Percentiles rank a stretch among this genome's conserved stretches.
phyloP scores from a whole-genome alignment of 2,113 vertebrate genomes.

The Cnemophilus loriae region DNA sequence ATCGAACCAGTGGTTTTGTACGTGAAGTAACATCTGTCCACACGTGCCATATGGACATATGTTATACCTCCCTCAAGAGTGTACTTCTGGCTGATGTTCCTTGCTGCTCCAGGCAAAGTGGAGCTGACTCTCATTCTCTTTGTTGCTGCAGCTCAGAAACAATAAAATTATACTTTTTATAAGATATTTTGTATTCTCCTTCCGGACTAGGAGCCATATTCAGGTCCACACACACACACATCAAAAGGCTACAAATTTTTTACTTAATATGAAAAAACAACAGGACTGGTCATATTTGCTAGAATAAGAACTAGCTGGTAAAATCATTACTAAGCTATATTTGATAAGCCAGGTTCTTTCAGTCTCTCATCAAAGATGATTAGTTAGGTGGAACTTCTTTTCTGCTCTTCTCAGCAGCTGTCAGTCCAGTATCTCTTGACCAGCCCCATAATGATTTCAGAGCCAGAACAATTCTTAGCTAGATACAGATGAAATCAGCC shows the following conservation, averaged over 20 bases:
- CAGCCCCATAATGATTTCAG: neutral
- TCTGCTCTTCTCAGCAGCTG: neutral
- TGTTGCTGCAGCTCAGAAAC: neutral
- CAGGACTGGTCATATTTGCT: neutral
- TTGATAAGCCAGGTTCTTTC: neutral
- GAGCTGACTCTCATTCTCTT: neutral
- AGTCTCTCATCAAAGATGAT: neutral
- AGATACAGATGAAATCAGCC: neutral
- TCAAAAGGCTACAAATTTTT: neutral
- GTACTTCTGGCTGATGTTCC: neutral
- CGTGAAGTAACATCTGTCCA: neutral
- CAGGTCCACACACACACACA: neutral
- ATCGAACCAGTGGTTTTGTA: neutral
- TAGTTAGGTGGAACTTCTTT: neutral
- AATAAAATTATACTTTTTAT: neutral
- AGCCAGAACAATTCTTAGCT: neutral
- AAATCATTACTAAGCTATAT: neutral
- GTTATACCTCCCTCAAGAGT: neutral
- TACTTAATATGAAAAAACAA: neutral
- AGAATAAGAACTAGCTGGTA: neutral
- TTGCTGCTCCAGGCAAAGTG: neutral
- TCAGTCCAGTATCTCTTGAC: neutral
- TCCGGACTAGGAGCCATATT: neutral
- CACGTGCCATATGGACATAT: neutral
- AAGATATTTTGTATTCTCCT: neutral